Conservation (phyloP, 2,888 invertebrate species). For the Erynnis tages region DNA sequence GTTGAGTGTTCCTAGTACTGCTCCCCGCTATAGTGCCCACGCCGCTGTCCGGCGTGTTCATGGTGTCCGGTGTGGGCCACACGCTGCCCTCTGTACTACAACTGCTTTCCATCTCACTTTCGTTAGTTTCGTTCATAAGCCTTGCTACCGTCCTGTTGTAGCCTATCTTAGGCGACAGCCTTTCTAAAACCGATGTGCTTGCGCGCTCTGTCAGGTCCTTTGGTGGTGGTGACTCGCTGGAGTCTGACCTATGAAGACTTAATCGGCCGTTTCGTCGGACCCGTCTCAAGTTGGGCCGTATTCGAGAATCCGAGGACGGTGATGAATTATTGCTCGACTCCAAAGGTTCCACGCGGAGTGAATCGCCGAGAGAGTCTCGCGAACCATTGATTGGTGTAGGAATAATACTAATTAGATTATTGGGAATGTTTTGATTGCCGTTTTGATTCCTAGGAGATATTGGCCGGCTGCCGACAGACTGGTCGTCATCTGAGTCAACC, state of each 20-base stretch:
- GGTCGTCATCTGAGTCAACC: conserved; percentile 85
- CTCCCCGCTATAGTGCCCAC: conserved; percentile 61
- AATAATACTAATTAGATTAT: conserved; percentile 78
- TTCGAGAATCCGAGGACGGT: conserved; percentile 47
- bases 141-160: conserved; percentile 64
- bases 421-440: conserved; percentile 48
- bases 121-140: conserved; percentile 76
- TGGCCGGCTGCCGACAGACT: conserved; percentile 65
- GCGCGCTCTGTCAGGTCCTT: conserved; percentile 50
- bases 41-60: conserved; percentile 61
- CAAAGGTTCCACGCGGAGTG: conserved; percentile 53
- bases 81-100: conserved; percentile 67
- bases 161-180: conserved; percentile 47
- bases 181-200: conserved; percentile 45
- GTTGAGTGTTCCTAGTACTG: conserved; percentile 52
- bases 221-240: conserved; percentile 67
- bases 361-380: conserved; percentile 66
- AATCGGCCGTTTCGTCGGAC: conserved; percentile 55
- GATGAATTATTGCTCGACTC: conserved; percentile 50
- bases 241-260: conserved; percentile 59
- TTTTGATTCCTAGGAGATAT: conserved; percentile 60
- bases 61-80: conserved; percentile 48
- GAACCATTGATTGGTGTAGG: conserved; percentile 83
- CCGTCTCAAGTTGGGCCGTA: conserved; percentile 49
- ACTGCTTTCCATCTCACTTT: conserved; percentile 75